Evolutionary conservation across 1,140 invertebrate species (phyloP).

Genomic region (Sitophilus oryzae): DNA sequence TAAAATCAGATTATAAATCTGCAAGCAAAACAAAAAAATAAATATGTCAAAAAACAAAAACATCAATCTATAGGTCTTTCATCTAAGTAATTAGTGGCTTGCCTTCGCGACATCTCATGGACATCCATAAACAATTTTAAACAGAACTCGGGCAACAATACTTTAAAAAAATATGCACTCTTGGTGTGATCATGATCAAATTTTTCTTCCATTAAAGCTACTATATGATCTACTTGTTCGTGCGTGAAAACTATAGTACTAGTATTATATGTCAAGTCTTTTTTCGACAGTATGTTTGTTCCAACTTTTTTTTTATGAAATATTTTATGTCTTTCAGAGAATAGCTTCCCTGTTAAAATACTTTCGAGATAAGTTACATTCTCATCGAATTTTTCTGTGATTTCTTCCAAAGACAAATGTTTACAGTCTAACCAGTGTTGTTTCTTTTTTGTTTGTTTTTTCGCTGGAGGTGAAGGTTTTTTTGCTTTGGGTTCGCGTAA

Average conservation of each 20-base stretch:
- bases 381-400: slow-evolving; percentile 18
- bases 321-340: slow-evolving; percentile 22
- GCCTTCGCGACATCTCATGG: slow-evolving; percentile 20
- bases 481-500: slow-evolving; percentile 7
- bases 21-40: background rate
- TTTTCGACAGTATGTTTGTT: slow-evolving; percentile 1
- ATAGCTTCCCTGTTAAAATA: slow-evolving; percentile 22
- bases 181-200: slow-evolving; percentile 25
- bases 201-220: slow-evolving; percentile 17
- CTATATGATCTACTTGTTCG: slow-evolving; percentile 24
- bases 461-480: slow-evolving; percentile 3
- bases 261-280: slow-evolving; percentile 28
- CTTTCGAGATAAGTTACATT: slow-evolving; percentile 14
- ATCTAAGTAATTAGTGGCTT: slow-evolving; percentile 23
- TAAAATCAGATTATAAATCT: no score
- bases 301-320: slow-evolving; percentile 12
- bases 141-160: slow-evolving; percentile 33
- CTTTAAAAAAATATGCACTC: slow-evolving; percentile 32
- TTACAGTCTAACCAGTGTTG: slow-evolving; percentile 26
- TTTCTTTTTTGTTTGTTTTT: background rate
- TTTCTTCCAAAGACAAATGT: slow-evolving; percentile 19
- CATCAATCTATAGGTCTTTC: slow-evolving; percentile 10
- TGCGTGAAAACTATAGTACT: slow-evolving; percentile 28
- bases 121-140: slow-evolving; percentile 31
- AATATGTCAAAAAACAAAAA: background rate